Base-by-base conservation (phyloP, 1,140 invertebrate genomes). In the Camponotus floridanus region DNA sequence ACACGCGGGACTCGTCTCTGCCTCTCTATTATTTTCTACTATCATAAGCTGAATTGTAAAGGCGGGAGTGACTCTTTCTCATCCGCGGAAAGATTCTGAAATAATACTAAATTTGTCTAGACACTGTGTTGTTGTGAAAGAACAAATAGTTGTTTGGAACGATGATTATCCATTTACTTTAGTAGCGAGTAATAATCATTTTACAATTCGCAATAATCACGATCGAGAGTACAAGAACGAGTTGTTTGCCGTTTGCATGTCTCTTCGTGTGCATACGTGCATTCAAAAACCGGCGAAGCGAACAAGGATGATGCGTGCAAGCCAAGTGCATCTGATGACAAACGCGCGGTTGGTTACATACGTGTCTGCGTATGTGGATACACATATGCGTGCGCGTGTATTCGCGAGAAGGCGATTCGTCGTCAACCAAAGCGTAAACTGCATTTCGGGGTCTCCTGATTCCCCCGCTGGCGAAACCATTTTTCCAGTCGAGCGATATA, bases 401-500 rank as follows among this genome's bases (percentile, higher is more conserved):
- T 5, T 15, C 48, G 13, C 4, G 67, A 45, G 78, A 90, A 89
- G 88, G 88, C 85, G 87, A 76, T 88, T 87, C 88, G 88, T 88
- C 76, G 90, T 88, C 85, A 81, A 88, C 76, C 85, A 88, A 88
- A 91, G 86, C 86, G 91, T 91, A 88, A 91, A 91, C 88, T 88
- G 86, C 85, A 85, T 91, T 91, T 91, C 86, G 78, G 78, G 71
- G 85, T 87, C 85, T 86, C 62, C 68, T 80, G 78, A 64, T 81
- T 62, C 79, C 71, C 61, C 18, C 73, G 55, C 61, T 55, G 71
- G 84, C 57, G 57, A 76, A 84, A 84, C 88, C 85, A 87, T 91
- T 91, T 91, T 90, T 91, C 90, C 87, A 78, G 71, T 61, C 62
- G 78, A 39, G 62, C 74, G 55, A 87, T 91, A 90, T 90, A 91